Percentiles rank a stretch among this genome's conserved stretches.
Evolutionary conservation across 2,797 vertebrate species (phyloP).

Genomic region (Monodelphis domestica): DNA sequence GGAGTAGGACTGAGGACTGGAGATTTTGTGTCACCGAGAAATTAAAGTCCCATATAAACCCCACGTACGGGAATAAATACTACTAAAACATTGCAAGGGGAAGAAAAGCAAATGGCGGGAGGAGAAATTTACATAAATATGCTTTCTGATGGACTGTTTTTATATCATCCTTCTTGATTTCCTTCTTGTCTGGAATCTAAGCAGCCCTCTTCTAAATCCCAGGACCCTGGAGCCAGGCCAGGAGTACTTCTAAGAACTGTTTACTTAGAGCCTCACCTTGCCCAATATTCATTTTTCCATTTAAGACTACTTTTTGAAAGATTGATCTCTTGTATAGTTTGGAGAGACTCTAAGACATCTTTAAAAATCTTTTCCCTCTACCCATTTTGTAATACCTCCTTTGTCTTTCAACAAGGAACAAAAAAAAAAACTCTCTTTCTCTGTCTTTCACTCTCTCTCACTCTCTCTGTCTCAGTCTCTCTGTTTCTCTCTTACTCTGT

Average conservation of each 20-base stretch:
- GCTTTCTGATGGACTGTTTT: conserved; percentile 68
- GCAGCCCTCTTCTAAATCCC: neutral
- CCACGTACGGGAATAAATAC: conserved; percentile 69
- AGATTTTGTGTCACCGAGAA: conserved; percentile 80
- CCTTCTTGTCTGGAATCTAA: conserved; percentile 65
- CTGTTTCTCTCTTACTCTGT: neutral
- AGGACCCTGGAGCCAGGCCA: conserved; percentile 23
- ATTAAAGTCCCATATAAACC: conserved; percentile 69
- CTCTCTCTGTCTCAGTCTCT: neutral
- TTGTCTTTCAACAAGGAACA: conserved; percentile 27
- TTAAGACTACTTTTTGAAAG: conserved; percentile 28
- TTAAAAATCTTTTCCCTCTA: conserved; percentile 37
- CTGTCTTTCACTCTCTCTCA: neutral
- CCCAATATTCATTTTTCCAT: conserved; percentile 14
- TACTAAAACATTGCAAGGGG: conserved; percentile 62
- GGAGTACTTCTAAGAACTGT: conserved; percentile 66
- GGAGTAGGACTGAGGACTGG: conserved; percentile 57
- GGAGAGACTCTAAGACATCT: neutral
- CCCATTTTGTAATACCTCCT: neutral
- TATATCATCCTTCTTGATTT: conserved; percentile 68
- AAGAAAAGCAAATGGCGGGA: conserved; percentile 77
- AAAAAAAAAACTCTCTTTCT: neutral
- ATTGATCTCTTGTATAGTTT: neutral
- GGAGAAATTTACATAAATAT: conserved; percentile 65
- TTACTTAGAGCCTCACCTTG: conserved; percentile 62